A percentile compares a stretch with the other conserved stretches of the same genome.
phyloP scores from a whole-genome alignment of 2,797 vertebrate genomes.

The Schizopygopsis malacanthus region DNA sequence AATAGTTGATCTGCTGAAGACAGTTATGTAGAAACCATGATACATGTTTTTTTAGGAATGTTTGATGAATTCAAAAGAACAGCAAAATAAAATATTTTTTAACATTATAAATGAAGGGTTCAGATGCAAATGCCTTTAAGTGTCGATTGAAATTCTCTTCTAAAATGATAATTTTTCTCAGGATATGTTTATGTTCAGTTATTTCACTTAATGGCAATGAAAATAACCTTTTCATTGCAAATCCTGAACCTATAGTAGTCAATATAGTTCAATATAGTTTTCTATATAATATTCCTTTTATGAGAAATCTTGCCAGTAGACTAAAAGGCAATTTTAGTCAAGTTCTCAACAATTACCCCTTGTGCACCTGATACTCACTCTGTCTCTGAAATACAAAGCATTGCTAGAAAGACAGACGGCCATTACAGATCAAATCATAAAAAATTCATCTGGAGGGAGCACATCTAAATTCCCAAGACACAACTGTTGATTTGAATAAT shows the following conservation, averaged over 20 bases:
- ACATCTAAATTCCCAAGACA: conserved; percentile 54
- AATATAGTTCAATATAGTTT: neutral
- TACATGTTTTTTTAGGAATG: neutral
- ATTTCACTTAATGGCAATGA: too few relatives aligned
- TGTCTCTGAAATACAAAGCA: conserved; percentile 40
- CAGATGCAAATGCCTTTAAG: too few relatives aligned
- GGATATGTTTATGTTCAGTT: too few relatives aligned
- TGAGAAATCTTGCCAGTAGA: neutral
- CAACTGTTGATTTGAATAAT: conserved; percentile 60
- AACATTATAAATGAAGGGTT: neutral
- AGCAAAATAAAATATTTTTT: neutral
- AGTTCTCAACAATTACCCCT: conserved; percentile 1
- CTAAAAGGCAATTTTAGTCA: conserved; percentile 38
- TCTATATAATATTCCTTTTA: neutral
- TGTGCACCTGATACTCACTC: conserved; percentile 14
- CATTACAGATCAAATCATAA: conserved; percentile 41
- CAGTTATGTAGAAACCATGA: neutral
- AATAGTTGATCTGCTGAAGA: neutral
- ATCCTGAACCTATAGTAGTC: too few relatives aligned
- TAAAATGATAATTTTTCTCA: too few relatives aligned
- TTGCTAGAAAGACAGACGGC: conserved; percentile 28
- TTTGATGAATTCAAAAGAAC: neutral
- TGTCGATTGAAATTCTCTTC: too few relatives aligned
- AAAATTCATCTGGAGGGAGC: conserved; percentile 56
- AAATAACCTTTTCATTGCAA: too few relatives aligned